Evolutionary conservation across 92 coral and sea anemone species (phyloP).

Genomic region (Chrysogorgia sp.): DNA sequence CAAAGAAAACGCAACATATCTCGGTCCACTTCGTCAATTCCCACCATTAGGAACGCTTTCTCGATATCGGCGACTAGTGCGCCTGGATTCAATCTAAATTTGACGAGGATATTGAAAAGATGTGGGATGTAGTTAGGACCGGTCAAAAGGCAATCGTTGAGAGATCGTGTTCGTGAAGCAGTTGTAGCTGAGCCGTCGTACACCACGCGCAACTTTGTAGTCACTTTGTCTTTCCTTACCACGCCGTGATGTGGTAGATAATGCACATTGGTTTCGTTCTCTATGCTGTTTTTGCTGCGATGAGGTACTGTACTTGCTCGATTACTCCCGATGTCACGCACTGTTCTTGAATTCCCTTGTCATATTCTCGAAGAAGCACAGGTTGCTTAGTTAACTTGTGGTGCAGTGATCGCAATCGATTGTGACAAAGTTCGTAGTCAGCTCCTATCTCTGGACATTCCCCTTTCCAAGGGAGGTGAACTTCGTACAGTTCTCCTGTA

Average conservation of each 20-base stretch:
- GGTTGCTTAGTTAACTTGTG: constrained; percentile 55
- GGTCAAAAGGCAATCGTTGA: constrained; percentile 32
- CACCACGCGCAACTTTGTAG: constrained; percentile 37
- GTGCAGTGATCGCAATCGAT: constrained; percentile 55
- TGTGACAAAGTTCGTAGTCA: constrained; percentile 55
- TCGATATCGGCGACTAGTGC: constrained; percentile 49
- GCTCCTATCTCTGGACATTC: constrained; percentile 21
- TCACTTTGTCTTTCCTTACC: constrained; percentile 28
- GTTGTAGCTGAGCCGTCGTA: constrained; percentile 39
- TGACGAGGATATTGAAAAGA: constrained; percentile 38
- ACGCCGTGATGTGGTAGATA: constrained; percentile 51
- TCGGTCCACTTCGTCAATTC: constrained; percentile 32
- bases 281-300: not conserved
- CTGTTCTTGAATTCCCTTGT: constrained; percentile 65
- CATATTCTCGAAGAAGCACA: constrained; percentile 56
- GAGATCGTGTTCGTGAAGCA: not conserved
- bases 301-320: constrained; percentile 52
- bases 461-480: constrained; percentile 61
- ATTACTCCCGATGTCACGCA: constrained; percentile 56
- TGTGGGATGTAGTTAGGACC: constrained; percentile 55
- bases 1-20: constrained; percentile 33
- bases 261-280: constrained; percentile 32
- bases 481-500: constrained; percentile 66
- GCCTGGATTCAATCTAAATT: constrained; percentile 25
- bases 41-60: constrained; percentile 49